phyloP scores from a whole-genome alignment of 2,888 invertebrate species.

The Deilephila elpenor region DNA sequence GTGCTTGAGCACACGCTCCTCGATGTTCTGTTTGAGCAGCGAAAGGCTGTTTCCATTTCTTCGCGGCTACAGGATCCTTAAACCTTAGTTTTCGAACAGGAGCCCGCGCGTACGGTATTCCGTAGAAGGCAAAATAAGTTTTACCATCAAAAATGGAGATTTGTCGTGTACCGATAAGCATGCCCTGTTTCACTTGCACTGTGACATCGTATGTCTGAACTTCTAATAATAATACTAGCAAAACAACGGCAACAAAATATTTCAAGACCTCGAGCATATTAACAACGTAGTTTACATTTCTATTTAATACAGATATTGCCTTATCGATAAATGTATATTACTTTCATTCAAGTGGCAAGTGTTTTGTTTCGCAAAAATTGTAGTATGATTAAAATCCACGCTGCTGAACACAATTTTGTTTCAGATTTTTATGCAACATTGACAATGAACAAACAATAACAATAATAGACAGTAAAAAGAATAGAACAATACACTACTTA shows the following conservation, averaged over 20 bases:
- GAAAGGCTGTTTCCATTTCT: conserved; percentile 79
- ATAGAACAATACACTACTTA: conserved; percentile 54
- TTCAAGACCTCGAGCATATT: not conserved
- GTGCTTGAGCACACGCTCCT: conserved; percentile 86
- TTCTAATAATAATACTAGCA: conserved; percentile 1
- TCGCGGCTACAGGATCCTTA: conserved; percentile 63
- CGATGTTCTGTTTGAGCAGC: conserved; percentile 82
- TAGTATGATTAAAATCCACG: conserved; percentile 28
- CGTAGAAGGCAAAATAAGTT: conserved; percentile 70
- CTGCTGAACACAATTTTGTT: conserved; percentile 42
- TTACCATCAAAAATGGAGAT: conserved; percentile 61
- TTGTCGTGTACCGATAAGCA: conserved; percentile 57
- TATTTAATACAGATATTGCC: not conserved
- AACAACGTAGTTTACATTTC: not conserved
- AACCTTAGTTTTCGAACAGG: conserved; percentile 70
- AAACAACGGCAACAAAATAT: conserved; percentile 1
- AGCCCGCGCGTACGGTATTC: conserved; percentile 71
- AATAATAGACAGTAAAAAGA: conserved; percentile 56
- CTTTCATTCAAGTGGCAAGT: conserved; percentile 51
- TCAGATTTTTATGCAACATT: conserved; percentile 73
- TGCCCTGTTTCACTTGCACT: conserved; percentile 67
- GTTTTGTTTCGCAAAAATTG: conserved; percentile 46
- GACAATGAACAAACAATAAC: conserved; percentile 51
- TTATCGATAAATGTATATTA: conserved; percentile 39
- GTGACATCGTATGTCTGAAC: conserved; percentile 49